Evolutionary conservation across 2,797 vertebrate species (phyloP).

Genomic region (Takifugu ocellatus): DNA sequence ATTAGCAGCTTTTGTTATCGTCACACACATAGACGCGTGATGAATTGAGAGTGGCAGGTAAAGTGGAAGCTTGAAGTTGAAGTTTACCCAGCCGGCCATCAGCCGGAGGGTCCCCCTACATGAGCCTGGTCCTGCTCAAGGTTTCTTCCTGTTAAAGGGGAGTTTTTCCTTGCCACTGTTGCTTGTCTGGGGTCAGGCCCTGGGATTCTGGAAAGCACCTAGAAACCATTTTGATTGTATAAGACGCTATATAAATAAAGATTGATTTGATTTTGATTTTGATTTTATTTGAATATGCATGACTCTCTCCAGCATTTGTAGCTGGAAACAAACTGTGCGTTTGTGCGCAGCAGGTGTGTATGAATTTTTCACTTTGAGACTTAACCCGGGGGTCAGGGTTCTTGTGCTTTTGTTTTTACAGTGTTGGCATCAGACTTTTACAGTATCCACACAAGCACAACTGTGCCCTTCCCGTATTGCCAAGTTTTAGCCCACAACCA

Average conservation of each 20-base stretch:
- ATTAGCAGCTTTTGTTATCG: conserved; percentile 55
- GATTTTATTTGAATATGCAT: conserved; percentile 42
- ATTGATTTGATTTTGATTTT: too few relatives aligned
- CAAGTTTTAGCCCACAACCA: conserved; percentile 48
- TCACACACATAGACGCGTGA: conserved; percentile 20
- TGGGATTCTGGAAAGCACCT: too few relatives aligned
- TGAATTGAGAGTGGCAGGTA: conserved; percentile 59
- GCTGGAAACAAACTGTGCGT: conserved; percentile 24
- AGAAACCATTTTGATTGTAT: too few relatives aligned
- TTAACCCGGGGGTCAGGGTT: conserved; percentile 43
- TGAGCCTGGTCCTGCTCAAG: too few relatives aligned
- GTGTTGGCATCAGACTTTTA: background rate
- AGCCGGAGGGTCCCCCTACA: too few relatives aligned
- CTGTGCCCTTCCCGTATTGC: conserved; percentile 19
- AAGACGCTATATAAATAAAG: too few relatives aligned
- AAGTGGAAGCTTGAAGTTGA: conserved; percentile 4
- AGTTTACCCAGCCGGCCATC: too few relatives aligned
- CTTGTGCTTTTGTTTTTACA: conserved; percentile 9
- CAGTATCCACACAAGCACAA: conserved; percentile 5
- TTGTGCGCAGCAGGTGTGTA: conserved; percentile 31
- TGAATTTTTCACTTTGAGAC: conserved; percentile 3
- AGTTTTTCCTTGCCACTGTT: too few relatives aligned
- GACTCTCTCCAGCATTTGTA: conserved; percentile 15
- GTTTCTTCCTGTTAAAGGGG: too few relatives aligned
- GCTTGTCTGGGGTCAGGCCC: too few relatives aligned